These are phyloP conservation scores for Acrocyrtus sp. DNA, from an alignment of 2,888 invertebrate species.

Conservation along the genomic window DNA sequence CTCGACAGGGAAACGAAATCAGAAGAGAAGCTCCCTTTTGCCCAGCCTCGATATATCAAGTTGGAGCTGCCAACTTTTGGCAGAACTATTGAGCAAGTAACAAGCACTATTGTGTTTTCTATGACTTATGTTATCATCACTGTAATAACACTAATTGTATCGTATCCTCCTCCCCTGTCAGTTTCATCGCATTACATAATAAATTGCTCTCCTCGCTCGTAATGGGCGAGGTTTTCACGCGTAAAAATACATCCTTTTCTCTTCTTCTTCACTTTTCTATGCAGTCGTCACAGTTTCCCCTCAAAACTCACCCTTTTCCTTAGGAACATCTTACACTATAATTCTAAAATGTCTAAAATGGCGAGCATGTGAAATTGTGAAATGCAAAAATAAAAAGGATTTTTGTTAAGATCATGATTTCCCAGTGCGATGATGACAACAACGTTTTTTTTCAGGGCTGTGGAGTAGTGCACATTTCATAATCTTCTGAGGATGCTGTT, in stretches of 20 bases:
- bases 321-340: too few species aligned
- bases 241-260: conserved; percentile 14
- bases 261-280: not conserved
- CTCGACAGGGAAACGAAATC: too few species aligned
- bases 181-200: not conserved
- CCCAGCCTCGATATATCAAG: too few species aligned
- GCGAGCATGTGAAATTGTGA: not conserved
- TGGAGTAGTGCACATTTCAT: too few species aligned
- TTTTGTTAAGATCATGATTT: too few species aligned
- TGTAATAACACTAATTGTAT: conserved; percentile 46
- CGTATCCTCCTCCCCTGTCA: conserved; percentile 14
- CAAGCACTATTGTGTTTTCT: not conserved
- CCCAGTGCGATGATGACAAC: too few species aligned
- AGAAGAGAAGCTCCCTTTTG: too few species aligned
- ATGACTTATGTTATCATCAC: conserved; percentile 31
- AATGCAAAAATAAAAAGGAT: too few species aligned
- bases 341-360: not conserved
- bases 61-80: too few species aligned
- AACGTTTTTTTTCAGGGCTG: too few species aligned
- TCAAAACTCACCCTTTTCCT: too few species aligned
- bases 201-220: not conserved
- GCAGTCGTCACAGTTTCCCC: not conserved
- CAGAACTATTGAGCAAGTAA: not conserved
- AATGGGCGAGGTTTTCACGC: conserved; percentile 25
- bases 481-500: too few species aligned